phyloP scores from a whole-genome alignment of 30 jellyfish, hydroid and myxozoan genomes.

The Turritopsis rubra region DNA sequence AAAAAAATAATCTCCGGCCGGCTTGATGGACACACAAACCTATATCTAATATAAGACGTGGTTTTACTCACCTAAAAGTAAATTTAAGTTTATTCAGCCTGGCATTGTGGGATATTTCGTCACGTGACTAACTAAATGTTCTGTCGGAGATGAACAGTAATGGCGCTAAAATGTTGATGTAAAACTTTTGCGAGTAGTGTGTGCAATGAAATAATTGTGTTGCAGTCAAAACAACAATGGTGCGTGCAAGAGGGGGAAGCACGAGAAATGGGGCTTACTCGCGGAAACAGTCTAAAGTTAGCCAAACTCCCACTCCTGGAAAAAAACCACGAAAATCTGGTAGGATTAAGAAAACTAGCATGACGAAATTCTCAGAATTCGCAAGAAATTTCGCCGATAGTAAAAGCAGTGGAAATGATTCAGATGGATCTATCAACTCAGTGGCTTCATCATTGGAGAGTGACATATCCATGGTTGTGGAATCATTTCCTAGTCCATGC shows the following conservation, averaged over 20 bases:
- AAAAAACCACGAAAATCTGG: neutral
- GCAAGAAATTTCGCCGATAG: constrained; percentile 25
- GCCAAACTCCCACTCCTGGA: constrained; percentile 7
- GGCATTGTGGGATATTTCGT: neutral
- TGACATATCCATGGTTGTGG: constrained; percentile 1
- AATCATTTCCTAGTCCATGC: neutral
- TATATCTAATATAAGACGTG: neutral
- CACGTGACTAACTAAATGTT: neutral
- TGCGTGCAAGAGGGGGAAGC: constrained; percentile 40
- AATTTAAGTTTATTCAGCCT: neutral
- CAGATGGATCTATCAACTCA: constrained; percentile 22
- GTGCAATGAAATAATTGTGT: neutral
- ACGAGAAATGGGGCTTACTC: constrained; percentile 13
- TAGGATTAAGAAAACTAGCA: neutral
- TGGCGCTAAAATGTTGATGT: neutral
- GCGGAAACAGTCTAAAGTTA: constrained; percentile 1
- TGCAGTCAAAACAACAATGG: constrained; percentile 14
- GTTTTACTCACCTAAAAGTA: neutral
- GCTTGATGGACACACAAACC: neutral
- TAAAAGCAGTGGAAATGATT: constrained; percentile 26
- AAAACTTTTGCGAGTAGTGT: neutral
- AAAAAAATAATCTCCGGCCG: too few species aligned
- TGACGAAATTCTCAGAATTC: constrained; percentile 25
- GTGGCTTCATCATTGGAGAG: neutral
- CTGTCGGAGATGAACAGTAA: neutral